Base-by-base conservation (phyloP, 2,113 vertebrate species). In the Edolisoma coerulescens region DNA sequence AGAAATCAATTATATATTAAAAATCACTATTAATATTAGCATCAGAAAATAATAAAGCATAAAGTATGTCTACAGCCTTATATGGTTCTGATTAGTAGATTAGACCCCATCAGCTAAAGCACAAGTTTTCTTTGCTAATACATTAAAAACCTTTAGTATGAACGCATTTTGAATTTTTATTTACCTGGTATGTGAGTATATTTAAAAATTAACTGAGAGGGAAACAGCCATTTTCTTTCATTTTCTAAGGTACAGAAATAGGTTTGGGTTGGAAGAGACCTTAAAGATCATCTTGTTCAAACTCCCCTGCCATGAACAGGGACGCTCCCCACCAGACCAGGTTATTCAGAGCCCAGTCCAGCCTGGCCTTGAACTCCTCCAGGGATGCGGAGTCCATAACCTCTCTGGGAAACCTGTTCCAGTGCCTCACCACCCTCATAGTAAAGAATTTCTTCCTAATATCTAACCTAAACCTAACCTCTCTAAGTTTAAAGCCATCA, bases 361-460 rank as follows among this genome's bases (percentile, higher is more conserved):
- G 20, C 11, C 20, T 67, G 26, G 35, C 21, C 71, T 35, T 57
- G 52, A 67, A 49, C 26, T 42, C 10, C 7, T 21, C 13, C 52
- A 32, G 35, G 52, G 32, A 57, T 76, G 52, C 0, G 0, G 35
- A 42, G 13, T 24, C 16, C 16, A 42, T 11, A 26, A 35, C 19
- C 8, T 21, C 20, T 49, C 30, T 35, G 42, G 20, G 7, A 5
- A 75, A n/a, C 15, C 19, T 16, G 20, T 13, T 47, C 3, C 16
- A 85, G 16, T 14, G 35, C 13, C 35, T 57, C 7, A 32, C 11
- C 26, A 35, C 26, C 26, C 37, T 52, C 53, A 32, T 6, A 18
- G 21, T 8, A 52, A 86, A 59, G 26, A 59, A 9, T 32, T 67
- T 50, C 52, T 22, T 32, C 35, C 26, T 21, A 50, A 21, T 42